Percentiles rank a stretch among this genome's conserved stretches.
Conservation (phyloP, 2,888 invertebrate genomes). For the Clitarchus hookeri region DNA sequence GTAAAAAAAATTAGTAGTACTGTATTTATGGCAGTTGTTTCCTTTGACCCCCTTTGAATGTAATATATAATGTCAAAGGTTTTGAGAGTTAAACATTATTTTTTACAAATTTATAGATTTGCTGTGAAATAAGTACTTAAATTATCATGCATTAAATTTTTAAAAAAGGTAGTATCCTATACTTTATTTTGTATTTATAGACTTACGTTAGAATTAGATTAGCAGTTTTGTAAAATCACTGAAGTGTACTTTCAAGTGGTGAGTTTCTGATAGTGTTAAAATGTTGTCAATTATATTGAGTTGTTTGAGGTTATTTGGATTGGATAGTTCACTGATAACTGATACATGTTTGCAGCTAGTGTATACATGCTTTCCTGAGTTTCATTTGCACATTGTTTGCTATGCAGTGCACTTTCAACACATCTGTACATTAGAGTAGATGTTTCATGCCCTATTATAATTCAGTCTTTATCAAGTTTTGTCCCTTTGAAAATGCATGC, state of each 20-base stretch:
- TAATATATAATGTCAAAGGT: neutral
- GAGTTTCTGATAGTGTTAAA: neutral
- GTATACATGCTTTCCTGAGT: no score
- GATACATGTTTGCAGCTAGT: no score
- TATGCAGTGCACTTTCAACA: no score
- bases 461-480: no score
- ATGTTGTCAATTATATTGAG: no score
- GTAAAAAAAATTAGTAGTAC: neutral
- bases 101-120: neutral
- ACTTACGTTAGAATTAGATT: conserved; percentile 4
- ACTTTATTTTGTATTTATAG: neutral
- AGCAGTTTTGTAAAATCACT: conserved; percentile 3
- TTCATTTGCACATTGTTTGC: no score
- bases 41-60: neutral
- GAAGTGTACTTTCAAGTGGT: neutral
- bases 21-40: neutral
- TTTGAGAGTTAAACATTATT: neutral
- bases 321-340: no score
- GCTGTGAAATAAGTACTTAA: neutral
- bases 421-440: no score
- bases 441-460: no score
- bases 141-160: neutral
- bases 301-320: no score
- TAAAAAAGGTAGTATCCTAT: neutral
- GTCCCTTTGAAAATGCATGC: no score